Evolutionary conservation across 2,113 vertebrate genomes (phyloP), one percentile per base, ranked within the genome.

Genomic region (Ceyx cyanopectus): DNA sequence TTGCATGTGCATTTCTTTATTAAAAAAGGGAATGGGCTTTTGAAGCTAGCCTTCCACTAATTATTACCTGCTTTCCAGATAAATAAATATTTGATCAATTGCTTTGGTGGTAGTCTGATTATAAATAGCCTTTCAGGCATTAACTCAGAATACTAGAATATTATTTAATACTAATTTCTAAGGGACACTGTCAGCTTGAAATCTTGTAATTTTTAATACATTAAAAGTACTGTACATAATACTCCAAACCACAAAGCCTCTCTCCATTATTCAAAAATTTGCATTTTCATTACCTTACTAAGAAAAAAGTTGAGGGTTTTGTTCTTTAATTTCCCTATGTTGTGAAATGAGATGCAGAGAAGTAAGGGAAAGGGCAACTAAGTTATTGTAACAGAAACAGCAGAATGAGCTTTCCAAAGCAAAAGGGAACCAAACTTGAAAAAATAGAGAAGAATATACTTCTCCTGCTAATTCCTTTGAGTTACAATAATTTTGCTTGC

Each of bases 31-130:
- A 89, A 72, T 11, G 34, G 27, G 26, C 21, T 96, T 85, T 88
- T 7, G 2, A 26, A 43, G 32, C 26, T 68, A 81, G 32, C 43
- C 63, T 73, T 77, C 40, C 50, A 32, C 60, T 95, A 94, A 91
- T 93, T 89, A 89, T 87, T 86, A 51, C 70, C 91, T 43, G 19
- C 70, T 95, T 92, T 77, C 29, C 63, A 89, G 74, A 80, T 85
- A 88, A 94, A 94, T 87, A 87, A 93, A 92, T 90, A 94, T 92
- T 96, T 85, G 89, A 92, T 93, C 84, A 85, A 91, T 92, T 74
- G 87, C 32, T 80, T 66, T 77, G 40, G 27, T 77, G 40, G 24
- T 84, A 41, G 23, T 43, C 67, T 82, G 58, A 82, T 91, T 87
- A 93, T 83, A 93, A 91, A 82, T n/a, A 62, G 54, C 85, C 27